A percentile compares a stretch with the other conserved stretches of the same genome.
phyloP scores from a whole-genome alignment of 1,140 invertebrate species.

The Anastatus disparis region DNA sequence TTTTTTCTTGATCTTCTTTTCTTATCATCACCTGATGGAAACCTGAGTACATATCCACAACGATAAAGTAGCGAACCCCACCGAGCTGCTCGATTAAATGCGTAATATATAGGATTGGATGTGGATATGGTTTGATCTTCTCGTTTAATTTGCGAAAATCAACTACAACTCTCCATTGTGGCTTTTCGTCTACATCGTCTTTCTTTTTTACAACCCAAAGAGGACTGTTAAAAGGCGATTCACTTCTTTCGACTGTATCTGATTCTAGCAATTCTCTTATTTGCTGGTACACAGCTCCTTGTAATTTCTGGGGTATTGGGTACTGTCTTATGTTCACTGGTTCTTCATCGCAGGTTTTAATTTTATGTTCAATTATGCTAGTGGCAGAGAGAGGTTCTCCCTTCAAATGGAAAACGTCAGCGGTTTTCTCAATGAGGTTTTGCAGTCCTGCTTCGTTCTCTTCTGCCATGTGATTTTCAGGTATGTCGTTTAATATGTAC shows the following conservation, averaged over 20 bases:
- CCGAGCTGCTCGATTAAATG: not conserved
- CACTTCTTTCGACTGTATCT: not conserved
- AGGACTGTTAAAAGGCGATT: not conserved
- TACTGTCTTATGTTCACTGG: not conserved
- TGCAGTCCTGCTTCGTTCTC: no score
- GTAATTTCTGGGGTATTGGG: not conserved
- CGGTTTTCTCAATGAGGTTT: no score
- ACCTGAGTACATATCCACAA: not conserved
- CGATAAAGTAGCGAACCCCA: not conserved
- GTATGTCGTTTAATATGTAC: no score
- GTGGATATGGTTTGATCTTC: not conserved
- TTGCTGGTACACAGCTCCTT: not conserved
- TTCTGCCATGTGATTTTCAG: no score
- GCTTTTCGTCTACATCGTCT: not conserved
- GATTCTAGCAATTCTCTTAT: not conserved
- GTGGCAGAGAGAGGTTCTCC: not conserved
- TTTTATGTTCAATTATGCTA: not conserved
- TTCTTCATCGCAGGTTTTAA: not conserved
- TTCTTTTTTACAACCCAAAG: not conserved
- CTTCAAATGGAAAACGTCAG: not conserved
- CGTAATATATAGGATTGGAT: not conserved
- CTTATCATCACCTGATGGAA: slow-evolving; percentile 62
- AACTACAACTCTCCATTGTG: not conserved
- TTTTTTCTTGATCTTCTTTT: slow-evolving; percentile 57
- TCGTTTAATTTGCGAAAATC: not conserved